Evolutionary conservation across 2,113 vertebrate genomes (phyloP).

Genomic region (Notarius quadriscutis): DNA sequence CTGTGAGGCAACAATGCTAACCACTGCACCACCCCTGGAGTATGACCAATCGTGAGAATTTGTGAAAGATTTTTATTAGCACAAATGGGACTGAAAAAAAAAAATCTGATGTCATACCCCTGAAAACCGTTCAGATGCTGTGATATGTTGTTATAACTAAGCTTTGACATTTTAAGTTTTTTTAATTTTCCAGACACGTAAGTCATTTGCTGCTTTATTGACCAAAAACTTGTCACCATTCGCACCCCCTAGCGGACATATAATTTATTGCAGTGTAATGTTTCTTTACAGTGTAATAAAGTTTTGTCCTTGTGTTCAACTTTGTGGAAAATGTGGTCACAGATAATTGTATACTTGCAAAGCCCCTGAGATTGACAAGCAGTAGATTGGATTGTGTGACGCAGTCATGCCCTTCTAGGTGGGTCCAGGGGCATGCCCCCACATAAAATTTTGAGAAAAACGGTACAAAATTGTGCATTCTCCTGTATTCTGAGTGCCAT

Average conservation of each 20-base stretch:
- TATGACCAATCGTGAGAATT: too few relatives aligned
- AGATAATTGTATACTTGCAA: background rate
- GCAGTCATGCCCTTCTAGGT: too few relatives aligned
- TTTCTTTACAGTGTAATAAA: background rate
- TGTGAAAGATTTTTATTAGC: too few relatives aligned
- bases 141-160: background rate
- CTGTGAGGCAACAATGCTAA: too few relatives aligned
- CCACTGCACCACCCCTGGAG: too few relatives aligned
- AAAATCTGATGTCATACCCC: background rate
- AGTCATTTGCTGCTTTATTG: background rate
- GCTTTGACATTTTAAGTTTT: background rate
- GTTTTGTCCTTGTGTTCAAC: background rate
- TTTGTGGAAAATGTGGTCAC: background rate
- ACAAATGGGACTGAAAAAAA: background rate
- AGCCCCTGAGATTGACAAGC: too few relatives aligned
- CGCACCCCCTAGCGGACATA: background rate
- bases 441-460: too few relatives aligned
- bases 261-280: background rate
- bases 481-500: too few relatives aligned
- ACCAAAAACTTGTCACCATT: background rate
- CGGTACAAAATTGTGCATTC: too few relatives aligned
- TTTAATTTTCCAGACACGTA: background rate
- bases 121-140: background rate
- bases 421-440: too few relatives aligned
- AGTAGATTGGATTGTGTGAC: too few relatives aligned